Evolutionary conservation across 2,797 vertebrate species (phyloP).

Genomic region (Crocodylus rhombifer): DNA sequence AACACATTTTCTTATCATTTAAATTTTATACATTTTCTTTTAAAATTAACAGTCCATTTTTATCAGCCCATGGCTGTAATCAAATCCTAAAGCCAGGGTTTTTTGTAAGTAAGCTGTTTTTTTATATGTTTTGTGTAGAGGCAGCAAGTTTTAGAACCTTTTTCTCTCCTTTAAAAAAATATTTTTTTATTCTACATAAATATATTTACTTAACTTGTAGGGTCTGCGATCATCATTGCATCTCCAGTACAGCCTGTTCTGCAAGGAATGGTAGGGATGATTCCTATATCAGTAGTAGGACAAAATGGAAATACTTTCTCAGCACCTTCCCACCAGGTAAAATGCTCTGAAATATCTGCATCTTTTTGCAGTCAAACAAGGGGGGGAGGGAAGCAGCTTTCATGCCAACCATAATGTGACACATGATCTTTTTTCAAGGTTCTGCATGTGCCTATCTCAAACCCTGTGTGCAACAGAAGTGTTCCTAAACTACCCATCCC

Average conservation of each 20-base stretch:
- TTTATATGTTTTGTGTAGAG: neutral
- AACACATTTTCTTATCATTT: too few relatives aligned
- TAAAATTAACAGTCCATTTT: too few relatives aligned
- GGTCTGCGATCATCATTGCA: slow-evolving; percentile 91
- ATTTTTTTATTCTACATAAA: neutral
- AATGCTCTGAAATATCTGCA: neutral
- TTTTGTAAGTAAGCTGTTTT: neutral
- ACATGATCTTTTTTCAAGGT: slow-evolving; percentile 72
- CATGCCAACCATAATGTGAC: neutral
- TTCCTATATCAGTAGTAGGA: slow-evolving; percentile 92
- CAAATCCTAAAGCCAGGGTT: neutral
- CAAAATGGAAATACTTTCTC: slow-evolving; percentile 86
- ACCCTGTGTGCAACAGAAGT: slow-evolving; percentile 79
- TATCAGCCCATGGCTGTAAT: too few relatives aligned
- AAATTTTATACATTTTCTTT: too few relatives aligned
- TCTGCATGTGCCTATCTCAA: slow-evolving; percentile 82
- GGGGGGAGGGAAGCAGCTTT: neutral
- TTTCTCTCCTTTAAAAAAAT: neutral
- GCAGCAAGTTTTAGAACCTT: neutral
- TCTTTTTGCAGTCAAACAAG: neutral
- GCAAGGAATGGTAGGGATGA: slow-evolving; percentile 89
- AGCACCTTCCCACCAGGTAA: slow-evolving; percentile 91
- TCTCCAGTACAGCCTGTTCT: slow-evolving; percentile 91
- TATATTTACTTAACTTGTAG: slow-evolving; percentile 78
- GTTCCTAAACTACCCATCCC: slow-evolving; percentile 82